Evolutionary conservation across 1,140 invertebrate genomes (phyloP).

Genomic region (Micrasema longulum): DNA sequence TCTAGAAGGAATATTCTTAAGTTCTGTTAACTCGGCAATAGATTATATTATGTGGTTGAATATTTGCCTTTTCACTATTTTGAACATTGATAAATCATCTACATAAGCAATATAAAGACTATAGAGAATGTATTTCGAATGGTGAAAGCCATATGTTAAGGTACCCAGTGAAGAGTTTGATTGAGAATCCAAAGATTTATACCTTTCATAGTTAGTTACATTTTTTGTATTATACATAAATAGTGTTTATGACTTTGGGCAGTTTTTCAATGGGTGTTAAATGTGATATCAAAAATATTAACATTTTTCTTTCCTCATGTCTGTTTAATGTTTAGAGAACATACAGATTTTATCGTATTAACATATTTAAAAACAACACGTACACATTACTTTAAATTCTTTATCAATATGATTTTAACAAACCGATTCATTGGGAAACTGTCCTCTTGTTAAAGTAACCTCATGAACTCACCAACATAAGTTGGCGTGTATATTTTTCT

Average conservation of each 20-base stretch:
- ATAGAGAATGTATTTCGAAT: slow-evolving; percentile 10
- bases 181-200: slow-evolving; percentile 52
- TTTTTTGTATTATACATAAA: slow-evolving; percentile 27
- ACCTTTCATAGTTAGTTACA: slow-evolving; percentile 25
- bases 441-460: slow-evolving; percentile 43
- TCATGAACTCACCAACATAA: slow-evolving; percentile 44
- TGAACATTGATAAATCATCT: too few species aligned
- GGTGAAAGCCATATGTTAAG: slow-evolving; percentile 50
- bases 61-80: too few species aligned
- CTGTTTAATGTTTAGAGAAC: too few species aligned
- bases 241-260: slow-evolving; percentile 18
- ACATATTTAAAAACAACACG: too few species aligned
- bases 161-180: slow-evolving; percentile 47
- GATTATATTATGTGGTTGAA: too few species aligned
- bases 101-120: not conserved
- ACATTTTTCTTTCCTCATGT: too few species aligned
- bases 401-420: too few species aligned
- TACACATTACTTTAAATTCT: too few species aligned
- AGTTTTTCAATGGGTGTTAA: slow-evolving; percentile 26
- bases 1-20: too few species aligned
- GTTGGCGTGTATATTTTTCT: slow-evolving; percentile 47
- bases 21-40: too few species aligned
- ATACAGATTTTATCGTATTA: too few species aligned
- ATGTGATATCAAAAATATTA: too few species aligned
- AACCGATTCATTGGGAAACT: not conserved